Percentiles rank a stretch among this genome's conserved stretches.
phyloP scores from a whole-genome alignment of 1,140 invertebrate genomes.

The Megalopta genalis region DNA sequence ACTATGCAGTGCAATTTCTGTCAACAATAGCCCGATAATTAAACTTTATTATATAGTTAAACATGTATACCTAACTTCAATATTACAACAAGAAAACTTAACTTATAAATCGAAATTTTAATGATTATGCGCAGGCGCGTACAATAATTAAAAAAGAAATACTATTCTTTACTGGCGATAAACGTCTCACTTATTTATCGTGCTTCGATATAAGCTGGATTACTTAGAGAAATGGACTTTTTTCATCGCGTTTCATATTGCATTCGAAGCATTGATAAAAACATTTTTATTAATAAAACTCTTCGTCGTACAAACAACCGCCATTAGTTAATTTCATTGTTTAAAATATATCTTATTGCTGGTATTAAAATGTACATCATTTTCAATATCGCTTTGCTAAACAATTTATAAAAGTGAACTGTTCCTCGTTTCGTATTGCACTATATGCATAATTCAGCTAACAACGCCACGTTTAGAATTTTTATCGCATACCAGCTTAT shows the following conservation, averaged over 20 bases:
- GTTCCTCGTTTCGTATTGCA: slow-evolving; percentile 15
- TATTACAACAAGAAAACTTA: slow-evolving; percentile 22
- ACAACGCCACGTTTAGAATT: background rate
- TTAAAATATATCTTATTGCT: slow-evolving; percentile 3
- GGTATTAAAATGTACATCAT: background rate
- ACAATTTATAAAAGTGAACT: background rate
- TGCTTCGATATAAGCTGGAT: slow-evolving; percentile 42
- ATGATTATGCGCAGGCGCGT: slow-evolving; percentile 12
- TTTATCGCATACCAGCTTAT: slow-evolving; percentile 24
- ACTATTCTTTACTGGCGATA: slow-evolving; percentile 31
- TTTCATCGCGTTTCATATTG: background rate
- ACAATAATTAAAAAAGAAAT: slow-evolving; percentile 14
- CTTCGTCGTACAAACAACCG: background rate
- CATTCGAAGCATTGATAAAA: background rate
- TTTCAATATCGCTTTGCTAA: background rate
- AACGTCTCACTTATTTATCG: slow-evolving; percentile 27
- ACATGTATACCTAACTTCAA: slow-evolving; percentile 25
- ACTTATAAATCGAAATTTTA: slow-evolving; percentile 5
- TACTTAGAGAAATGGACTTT: background rate
- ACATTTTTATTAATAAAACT: slow-evolving; percentile 7
- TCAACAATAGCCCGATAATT: slow-evolving; percentile 16
- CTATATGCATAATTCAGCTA: background rate
- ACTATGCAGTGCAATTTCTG: slow-evolving; percentile 1
- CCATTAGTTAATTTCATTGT: background rate
- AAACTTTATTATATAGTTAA: slow-evolving; percentile 34